Conservation (phyloP, 2,113 vertebrate genomes). For the Lasiurus borealis region DNA sequence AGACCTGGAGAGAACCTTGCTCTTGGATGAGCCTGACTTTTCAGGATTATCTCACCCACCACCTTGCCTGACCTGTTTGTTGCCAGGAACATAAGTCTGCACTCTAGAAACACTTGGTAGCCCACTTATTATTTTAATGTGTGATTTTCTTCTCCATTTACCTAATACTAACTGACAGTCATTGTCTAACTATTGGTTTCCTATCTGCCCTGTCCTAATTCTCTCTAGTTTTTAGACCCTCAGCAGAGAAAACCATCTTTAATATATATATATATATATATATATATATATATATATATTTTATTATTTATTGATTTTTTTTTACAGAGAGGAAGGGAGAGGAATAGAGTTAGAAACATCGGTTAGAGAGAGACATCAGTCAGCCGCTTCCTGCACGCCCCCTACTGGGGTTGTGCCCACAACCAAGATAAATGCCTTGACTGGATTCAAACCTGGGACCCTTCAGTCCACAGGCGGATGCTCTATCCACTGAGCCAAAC, state of each 20-base stretch:
- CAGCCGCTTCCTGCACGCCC: no score
- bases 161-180: slow-evolving; percentile 59
- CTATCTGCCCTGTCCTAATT: not conserved
- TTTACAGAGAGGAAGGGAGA: no score
- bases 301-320: no score
- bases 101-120: slow-evolving; percentile 28
- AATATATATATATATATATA: no score
- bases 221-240: slow-evolving; percentile 30
- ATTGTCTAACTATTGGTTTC: slow-evolving; percentile 7
- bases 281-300: no score
- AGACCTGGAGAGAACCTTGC: not conserved
- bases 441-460: no score
- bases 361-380: no score
- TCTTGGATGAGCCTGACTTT: slow-evolving; percentile 44
- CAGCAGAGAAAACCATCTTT: not conserved
- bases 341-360: no score
- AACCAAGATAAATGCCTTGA: no score
- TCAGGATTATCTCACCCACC: slow-evolving; percentile 54
- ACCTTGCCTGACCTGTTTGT: slow-evolving; percentile 61
- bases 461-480: no score
- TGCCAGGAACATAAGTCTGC: slow-evolving; percentile 70
- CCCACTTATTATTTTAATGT: slow-evolving; percentile 65
- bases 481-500: no score
- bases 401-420: no score
- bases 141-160: slow-evolving; percentile 52